Evolutionary conservation across 2,113 vertebrate genomes (phyloP).

Genomic region (Andinoacara biseriatus): DNA sequence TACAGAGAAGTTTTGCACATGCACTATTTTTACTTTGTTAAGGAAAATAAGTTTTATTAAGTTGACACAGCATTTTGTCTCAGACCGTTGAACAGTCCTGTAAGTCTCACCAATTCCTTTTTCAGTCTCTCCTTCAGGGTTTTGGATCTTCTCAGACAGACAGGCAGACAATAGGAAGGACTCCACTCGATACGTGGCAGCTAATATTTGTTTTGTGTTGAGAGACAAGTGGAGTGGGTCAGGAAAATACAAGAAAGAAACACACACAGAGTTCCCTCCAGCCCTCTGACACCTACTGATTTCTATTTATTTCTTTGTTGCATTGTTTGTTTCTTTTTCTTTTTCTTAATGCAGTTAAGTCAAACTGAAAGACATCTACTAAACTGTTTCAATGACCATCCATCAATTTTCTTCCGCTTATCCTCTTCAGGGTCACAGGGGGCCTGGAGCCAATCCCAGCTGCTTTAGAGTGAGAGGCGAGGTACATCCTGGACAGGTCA

Average conservation of each 20-base stretch:
- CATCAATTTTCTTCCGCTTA: no score
- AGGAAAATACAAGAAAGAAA: constrained; percentile 4
- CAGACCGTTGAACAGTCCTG: constrained; percentile 41
- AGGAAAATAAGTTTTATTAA: constrained; percentile 29
- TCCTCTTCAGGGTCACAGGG: no score
- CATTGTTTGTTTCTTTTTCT: neutral
- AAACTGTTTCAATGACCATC: constrained; percentile 21
- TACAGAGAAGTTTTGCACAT: constrained; percentile 1
- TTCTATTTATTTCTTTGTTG: neutral
- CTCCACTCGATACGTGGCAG: constrained; percentile 39
- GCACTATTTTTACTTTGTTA: constrained; percentile 24
- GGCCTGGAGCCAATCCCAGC: no score
- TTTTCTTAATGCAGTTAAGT: neutral
- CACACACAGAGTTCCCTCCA: neutral
- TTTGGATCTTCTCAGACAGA: constrained; percentile 26
- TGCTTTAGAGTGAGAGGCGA: no score
- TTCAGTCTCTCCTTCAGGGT: constrained; percentile 27
- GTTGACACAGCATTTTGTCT: constrained; percentile 52
- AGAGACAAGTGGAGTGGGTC: constrained; percentile 24
- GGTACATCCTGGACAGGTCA: no score
- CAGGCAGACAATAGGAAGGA: constrained; percentile 30
- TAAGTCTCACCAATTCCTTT: constrained; percentile 46
- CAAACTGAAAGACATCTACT: constrained; percentile 13
- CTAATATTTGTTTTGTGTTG: constrained; percentile 53
- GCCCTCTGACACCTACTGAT: constrained; percentile 19